A percentile compares a stretch with the other conserved stretches of the same genome.
Evolutionary conservation across 1,140 invertebrate species (phyloP).

Genomic region (Zaprionus davidi): DNA sequence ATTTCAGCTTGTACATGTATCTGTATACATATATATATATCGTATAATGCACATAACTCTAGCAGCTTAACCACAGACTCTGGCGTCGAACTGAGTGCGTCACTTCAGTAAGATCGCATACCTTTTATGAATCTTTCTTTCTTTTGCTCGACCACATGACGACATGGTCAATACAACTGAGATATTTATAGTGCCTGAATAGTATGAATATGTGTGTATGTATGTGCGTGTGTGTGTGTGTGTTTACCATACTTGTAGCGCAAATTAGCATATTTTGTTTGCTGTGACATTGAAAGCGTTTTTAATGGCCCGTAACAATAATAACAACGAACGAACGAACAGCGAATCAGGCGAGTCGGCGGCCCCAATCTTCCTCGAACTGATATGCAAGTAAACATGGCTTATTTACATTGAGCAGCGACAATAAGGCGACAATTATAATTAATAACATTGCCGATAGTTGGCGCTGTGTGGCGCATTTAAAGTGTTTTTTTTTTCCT

Average conservation of each 20-base stretch:
- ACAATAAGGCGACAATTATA: constrained; percentile 59
- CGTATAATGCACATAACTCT: constrained; percentile 7
- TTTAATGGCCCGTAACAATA: constrained; percentile 74
- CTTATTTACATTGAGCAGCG: constrained; percentile 33
- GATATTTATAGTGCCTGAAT: constrained; percentile 26
- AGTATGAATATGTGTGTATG: constrained; percentile 18
- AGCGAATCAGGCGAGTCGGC: constrained; percentile 7
- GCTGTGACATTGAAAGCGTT: constrained; percentile 77
- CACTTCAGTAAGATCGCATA: constrained; percentile 38
- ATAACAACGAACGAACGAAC: constrained; percentile 38
- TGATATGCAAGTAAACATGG: constrained; percentile 70
- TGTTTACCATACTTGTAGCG: constrained; percentile 50
- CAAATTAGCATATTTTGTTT: constrained; percentile 76
- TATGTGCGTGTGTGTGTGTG: constrained; percentile 35
- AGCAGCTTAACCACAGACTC: constrained; percentile 41
- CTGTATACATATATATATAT: background rate
- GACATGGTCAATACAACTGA: constrained; percentile 54
- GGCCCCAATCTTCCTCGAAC: constrained; percentile 23
- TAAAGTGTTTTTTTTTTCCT: constrained; percentile 22
- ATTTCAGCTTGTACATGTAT: constrained; percentile 3
- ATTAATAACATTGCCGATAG: constrained; percentile 52
- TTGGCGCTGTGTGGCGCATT: constrained; percentile 45
- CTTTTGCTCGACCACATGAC: constrained; percentile 56
- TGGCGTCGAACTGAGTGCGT: constrained; percentile 55
- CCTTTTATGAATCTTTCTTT: constrained; percentile 39